These are phyloP conservation scores for Drosophila rubida DNA, from an alignment of 2,888 invertebrate species.

Conservation along the genomic window DNA sequence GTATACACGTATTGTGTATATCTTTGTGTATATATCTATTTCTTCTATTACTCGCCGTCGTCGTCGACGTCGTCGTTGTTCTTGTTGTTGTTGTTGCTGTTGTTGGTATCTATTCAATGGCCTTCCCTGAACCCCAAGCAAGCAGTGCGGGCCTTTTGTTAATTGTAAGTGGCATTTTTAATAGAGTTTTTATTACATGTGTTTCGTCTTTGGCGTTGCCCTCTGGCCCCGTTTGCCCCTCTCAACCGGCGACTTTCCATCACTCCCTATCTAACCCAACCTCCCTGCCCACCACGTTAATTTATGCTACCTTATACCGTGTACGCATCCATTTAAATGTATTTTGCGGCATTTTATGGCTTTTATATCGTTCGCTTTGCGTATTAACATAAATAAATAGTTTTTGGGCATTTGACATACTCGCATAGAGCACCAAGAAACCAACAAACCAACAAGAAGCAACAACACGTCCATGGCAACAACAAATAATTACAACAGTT, in stretches of 20 bases:
- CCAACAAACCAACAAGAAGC: neutral
- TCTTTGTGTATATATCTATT: conserved; percentile 26
- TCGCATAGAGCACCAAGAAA: conserved; percentile 14
- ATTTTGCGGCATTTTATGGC: conserved; percentile 58
- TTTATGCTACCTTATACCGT: conserved; percentile 60
- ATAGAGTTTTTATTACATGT: conserved; percentile 62
- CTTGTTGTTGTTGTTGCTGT: conserved; percentile 25
- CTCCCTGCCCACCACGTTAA: conserved; percentile 34
- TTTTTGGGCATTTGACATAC: conserved; percentile 43
- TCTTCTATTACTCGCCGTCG: conserved; percentile 19
- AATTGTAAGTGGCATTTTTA: conserved; percentile 75
- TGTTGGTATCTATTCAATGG: conserved; percentile 43
- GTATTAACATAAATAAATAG: conserved; percentile 52
- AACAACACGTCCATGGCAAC: neutral
- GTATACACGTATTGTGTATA: conserved; percentile 4
- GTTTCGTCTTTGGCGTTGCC: conserved; percentile 41
- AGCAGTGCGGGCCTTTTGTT: conserved; percentile 64
- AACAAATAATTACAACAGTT: conserved; percentile 44
- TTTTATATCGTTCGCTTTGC: conserved; percentile 57
- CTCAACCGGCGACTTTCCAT: neutral
- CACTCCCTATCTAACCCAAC: neutral
- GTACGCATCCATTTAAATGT: conserved; percentile 60
- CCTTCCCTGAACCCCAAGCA: conserved; percentile 46
- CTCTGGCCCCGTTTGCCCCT: neutral
- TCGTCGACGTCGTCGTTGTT: conserved; percentile 11